Base-by-base conservation (phyloP, 2,797 vertebrate species). In the Hapalemur alaotrensis region DNA sequence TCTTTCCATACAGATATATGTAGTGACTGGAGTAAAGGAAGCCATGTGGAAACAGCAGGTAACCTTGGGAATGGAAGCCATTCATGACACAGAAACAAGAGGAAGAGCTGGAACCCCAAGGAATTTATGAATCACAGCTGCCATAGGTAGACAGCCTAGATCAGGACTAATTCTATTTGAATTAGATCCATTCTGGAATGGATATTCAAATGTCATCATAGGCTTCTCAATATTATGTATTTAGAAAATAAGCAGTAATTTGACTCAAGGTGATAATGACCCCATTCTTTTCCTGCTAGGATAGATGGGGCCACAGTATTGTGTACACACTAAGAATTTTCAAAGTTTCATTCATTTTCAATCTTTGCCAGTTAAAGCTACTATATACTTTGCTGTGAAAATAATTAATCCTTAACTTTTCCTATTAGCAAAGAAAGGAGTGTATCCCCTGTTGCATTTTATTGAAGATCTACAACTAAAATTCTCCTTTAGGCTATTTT, bases 321-420 rank as follows among this genome's bases (percentile, higher is more conserved):
- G 35, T 72, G 41, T 95, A 79, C 7, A 72, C n/a, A 41, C 20
- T 48, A 87, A 73, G 28, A 63, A 30, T 67, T 91, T 95, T 91
- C 8, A 72, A 87, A 7, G 23, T 88, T 94, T 81, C 25, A 88
- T 95, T 96, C 25, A 93, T 85, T 92, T 93, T 91, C 23, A n/a
- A 4, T 23, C 38, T 76, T 67, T 91, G 46, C 73, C 78, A 48
- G 15, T n/a, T 78, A 84, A 92, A 93, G 52, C 10, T 80, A 25
- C 12, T n/a, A 50, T 41, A 70, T 13, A 12, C 25, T 93, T 85
- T 91, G 15, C 28, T 78, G 25, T 48, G 18, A 88, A 94, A 87
- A 85, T 25, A 88, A 88, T 61, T 72, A 76, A 28, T 59, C 14
- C 30, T 59, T 63, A 95, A 67, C 14, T 87, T 92, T 84, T 92